A percentile compares a stretch with the other conserved stretches of the same genome.
These are phyloP conservation scores for Luffia ferchaultella DNA, from an alignment of 2,888 invertebrate species.

Conservation along the genomic window DNA sequence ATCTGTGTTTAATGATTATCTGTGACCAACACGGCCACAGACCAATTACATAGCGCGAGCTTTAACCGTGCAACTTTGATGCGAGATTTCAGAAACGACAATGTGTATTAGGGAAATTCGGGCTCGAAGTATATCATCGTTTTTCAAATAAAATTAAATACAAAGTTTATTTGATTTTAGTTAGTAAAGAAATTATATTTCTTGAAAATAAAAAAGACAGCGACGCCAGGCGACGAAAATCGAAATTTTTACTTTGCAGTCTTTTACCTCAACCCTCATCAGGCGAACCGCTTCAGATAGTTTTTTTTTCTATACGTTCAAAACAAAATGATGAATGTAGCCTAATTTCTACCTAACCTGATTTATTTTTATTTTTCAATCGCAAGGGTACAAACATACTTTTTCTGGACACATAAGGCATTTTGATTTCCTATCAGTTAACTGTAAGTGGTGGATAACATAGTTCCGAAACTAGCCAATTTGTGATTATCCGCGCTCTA, in stretches of 20 bases:
- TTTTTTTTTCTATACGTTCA: no score
- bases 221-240: no score
- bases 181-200: no score
- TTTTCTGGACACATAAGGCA: background rate
- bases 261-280: no score
- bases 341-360: no score
- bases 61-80: background rate
- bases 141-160: background rate
- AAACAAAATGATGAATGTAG: no score
- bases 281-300: no score
- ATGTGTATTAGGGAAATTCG: background rate
- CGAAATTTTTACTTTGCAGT: no score
- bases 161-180: background rate
- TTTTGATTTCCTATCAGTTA: background rate
- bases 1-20: background rate
- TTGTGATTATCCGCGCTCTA: background rate
- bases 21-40: background rate
- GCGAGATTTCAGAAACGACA: background rate
- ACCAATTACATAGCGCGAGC: background rate
- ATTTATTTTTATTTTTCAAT: no score
- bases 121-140: background rate
- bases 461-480: background rate
- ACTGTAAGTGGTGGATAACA: background rate
- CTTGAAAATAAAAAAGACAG: no score
- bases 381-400: no score